Conservation (phyloP, 2,113 vertebrate genomes). For the Mugil cephalus region DNA sequence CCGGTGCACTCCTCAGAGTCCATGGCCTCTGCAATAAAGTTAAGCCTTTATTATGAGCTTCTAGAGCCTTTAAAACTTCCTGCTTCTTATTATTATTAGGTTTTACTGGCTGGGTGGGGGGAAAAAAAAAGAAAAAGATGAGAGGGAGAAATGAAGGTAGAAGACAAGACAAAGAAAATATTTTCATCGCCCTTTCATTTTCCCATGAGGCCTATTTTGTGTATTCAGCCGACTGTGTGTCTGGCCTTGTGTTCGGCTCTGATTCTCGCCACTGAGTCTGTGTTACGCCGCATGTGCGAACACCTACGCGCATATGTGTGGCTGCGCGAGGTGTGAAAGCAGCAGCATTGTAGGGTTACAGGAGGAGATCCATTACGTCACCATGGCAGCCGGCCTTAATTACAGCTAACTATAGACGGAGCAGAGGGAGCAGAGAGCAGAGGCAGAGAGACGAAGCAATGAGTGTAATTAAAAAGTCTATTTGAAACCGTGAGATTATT, state of each 20-base stretch:
- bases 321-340: slow-evolving; percentile 48
- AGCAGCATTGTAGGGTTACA: slow-evolving; percentile 58
- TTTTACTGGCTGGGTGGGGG: background rate
- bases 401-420: slow-evolving; percentile 77
- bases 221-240: slow-evolving; percentile 26
- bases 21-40: slow-evolving; percentile 41
- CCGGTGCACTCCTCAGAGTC: slow-evolving; percentile 8
- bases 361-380: slow-evolving; percentile 72
- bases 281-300: slow-evolving; percentile 24
- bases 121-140: background rate
- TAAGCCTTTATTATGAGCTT: slow-evolving; percentile 58
- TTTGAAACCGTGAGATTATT: slow-evolving; percentile 69
- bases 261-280: slow-evolving; percentile 35
- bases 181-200: background rate
- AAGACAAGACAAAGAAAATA: slow-evolving; percentile 9
- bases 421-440: slow-evolving; percentile 39
- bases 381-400: slow-evolving; percentile 76
- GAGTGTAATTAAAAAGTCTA: slow-evolving; percentile 80
- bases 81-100: slow-evolving; percentile 23
- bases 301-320: slow-evolving; percentile 49
- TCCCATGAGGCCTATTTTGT: slow-evolving; percentile 20
- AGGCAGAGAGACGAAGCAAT: slow-evolving; percentile 51
- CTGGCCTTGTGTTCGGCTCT: slow-evolving; percentile 17
- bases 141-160: background rate
- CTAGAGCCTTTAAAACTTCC: slow-evolving; percentile 52